Conservation (phyloP, 2,797 vertebrate species). For the Sebastes itinus region DNA sequence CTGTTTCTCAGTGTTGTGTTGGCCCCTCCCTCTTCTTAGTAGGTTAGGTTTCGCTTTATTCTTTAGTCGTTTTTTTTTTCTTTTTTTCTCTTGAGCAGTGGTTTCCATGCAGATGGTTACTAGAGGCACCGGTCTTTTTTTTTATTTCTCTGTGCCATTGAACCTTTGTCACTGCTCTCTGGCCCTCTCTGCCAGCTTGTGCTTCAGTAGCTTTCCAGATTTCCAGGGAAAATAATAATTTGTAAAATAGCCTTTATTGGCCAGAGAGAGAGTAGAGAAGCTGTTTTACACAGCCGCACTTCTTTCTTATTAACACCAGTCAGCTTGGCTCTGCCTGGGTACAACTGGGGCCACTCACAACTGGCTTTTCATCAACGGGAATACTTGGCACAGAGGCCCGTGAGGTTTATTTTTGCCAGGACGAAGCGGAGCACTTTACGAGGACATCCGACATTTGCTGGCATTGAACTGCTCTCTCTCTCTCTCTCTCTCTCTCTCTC, state of each 20-base stretch:
- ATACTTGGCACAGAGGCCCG: conserved; percentile 54
- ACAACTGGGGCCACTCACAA: conserved; percentile 63
- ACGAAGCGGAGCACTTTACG: conserved; percentile 54
- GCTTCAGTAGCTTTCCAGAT: conserved; percentile 11
- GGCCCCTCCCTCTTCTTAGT: not conserved
- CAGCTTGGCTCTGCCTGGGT: conserved; percentile 55
- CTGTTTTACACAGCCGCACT: conserved; percentile 51
- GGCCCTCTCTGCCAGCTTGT: not conserved
- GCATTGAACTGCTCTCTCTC: conserved; percentile 14
- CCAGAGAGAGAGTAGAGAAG: conserved; percentile 37
- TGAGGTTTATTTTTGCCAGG: conserved; percentile 61
- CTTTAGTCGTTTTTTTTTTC: not conserved
- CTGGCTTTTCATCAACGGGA: conserved; percentile 68
- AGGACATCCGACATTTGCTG: conserved; percentile 52
- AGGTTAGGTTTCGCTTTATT: conserved; percentile 17
- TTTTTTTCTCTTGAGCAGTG: conserved; percentile 52
- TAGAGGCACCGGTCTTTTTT: not conserved
- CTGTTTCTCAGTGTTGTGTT: not conserved
- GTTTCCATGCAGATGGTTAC: conserved; percentile 60
- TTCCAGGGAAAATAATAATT: conserved; percentile 53
- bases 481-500: not conserved
- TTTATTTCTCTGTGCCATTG: not conserved
- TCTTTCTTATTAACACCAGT: conserved; percentile 66
- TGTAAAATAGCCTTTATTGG: conserved; percentile 61
- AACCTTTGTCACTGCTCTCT: not conserved